phyloP scores from a whole-genome alignment of 2,888 invertebrate species.

The Caenorhabditis sp. region DNA sequence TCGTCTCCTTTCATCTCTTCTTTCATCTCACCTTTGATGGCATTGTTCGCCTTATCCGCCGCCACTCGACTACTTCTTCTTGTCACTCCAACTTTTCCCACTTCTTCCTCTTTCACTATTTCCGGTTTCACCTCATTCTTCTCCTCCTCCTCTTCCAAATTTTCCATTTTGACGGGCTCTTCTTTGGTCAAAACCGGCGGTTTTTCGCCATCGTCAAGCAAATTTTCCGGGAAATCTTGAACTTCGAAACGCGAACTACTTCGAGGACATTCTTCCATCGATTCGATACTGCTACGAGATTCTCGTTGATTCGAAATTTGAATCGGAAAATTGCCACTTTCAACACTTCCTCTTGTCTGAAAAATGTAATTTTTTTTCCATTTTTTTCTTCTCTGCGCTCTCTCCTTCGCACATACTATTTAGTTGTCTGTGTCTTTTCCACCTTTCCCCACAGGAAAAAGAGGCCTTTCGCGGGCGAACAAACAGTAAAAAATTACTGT shows the following conservation, averaged over 20 bases:
- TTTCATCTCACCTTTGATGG: conserved; percentile 11
- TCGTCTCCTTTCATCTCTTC: conserved; percentile 5
- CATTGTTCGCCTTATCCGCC: neutral
- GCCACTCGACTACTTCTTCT: conserved; percentile 8
- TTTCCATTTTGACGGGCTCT: conserved; percentile 12
- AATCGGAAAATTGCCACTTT: conserved; percentile 19
- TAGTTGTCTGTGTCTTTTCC: too few relatives aligned
- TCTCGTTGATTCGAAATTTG: neutral
- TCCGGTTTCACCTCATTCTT: conserved; percentile 4
- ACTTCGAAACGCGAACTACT: conserved; percentile 18
- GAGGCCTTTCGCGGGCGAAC: too few relatives aligned
- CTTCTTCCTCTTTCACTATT: neutral
- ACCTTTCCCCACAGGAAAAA: too few relatives aligned
- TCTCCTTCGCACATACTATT: too few relatives aligned
- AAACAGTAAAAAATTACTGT: too few relatives aligned
- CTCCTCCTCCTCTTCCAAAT: conserved; percentile 10
- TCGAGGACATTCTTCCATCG: neutral
- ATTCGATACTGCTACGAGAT: neutral
- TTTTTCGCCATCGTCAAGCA: conserved; percentile 17
- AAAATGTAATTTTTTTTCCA: conserved; percentile 3
- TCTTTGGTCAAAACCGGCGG: neutral
- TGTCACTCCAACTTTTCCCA: neutral
- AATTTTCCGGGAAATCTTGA: conserved; percentile 29
- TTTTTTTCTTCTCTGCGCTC: too few relatives aligned
- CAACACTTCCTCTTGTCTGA: conserved; percentile 18